These are phyloP conservation scores for Pseudomyrmex gracilis DNA, from an alignment of 1,140 invertebrate genomes.

Conservation along the genomic window DNA sequence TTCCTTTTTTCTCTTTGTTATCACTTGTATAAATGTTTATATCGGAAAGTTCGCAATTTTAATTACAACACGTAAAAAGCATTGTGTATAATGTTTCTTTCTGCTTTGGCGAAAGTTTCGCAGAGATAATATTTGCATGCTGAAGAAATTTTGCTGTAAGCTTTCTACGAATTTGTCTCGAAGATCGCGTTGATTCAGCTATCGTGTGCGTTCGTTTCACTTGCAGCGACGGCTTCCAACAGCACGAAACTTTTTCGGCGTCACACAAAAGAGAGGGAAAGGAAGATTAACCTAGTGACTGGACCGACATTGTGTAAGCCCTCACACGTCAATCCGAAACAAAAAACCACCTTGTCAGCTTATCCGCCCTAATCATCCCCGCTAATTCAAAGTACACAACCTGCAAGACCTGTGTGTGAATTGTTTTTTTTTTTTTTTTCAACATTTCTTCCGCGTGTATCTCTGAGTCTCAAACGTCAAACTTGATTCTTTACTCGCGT, in stretches of 20 bases:
- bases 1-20: no score
- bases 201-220: conserved; percentile 61
- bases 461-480: neutral
- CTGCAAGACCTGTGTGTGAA: neutral
- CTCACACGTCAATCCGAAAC: conserved; percentile 44
- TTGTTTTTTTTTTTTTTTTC: no score
- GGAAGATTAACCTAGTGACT: conserved; percentile 61
- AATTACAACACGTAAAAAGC: no score
- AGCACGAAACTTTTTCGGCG: conserved; percentile 53
- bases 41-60: no score
- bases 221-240: conserved; percentile 52
- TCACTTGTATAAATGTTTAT: no score
- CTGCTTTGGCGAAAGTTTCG: neutral
- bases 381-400: conserved; percentile 43
- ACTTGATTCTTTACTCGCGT: neutral
- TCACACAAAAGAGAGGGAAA: conserved; percentile 50
- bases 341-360: conserved; percentile 39
- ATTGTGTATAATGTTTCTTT: no score
- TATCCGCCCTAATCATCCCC: conserved; percentile 34
- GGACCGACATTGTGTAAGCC: conserved; percentile 57
- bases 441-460: conserved; percentile 23
- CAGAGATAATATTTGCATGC: conserved; percentile 38
- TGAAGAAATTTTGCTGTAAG: conserved; percentile 7
- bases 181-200: conserved; percentile 47
- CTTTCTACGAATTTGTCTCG: conserved; percentile 29